Evolutionary conservation across 2,797 vertebrate species (phyloP).

Genomic region (Pempheris klunzingeri): DNA sequence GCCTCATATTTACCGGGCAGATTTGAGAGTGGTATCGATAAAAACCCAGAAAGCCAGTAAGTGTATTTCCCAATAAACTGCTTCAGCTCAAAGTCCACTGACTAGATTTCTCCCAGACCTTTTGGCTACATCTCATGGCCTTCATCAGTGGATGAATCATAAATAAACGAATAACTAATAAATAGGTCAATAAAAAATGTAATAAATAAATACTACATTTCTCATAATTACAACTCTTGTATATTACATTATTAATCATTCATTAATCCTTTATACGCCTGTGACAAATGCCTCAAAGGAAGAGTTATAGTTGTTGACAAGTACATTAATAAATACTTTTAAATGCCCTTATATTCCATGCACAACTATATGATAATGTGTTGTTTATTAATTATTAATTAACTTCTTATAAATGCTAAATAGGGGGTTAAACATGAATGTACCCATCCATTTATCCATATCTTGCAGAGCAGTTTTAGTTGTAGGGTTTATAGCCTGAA

Average conservation of each 20-base stretch:
- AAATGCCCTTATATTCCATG: not conserved
- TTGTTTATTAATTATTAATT: conserved; percentile 24
- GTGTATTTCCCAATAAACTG: not conserved
- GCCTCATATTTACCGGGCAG: not conserved
- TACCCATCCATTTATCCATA: not conserved
- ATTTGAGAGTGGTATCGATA: not conserved
- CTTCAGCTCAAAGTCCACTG: not conserved
- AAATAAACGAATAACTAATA: too few relatives aligned
- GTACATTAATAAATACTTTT: not conserved
- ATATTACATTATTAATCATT: not conserved
- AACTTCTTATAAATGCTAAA: conserved; percentile 15
- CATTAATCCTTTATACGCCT: not conserved
- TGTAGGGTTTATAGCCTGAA: not conserved
- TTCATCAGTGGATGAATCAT: not conserved
- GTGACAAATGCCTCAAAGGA: not conserved
- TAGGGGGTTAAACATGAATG: not conserved
- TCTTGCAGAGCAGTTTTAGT: not conserved
- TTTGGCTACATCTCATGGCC: not conserved
- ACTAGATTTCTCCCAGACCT: not conserved
- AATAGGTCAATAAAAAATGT: not conserved
- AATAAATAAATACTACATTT: not conserved
- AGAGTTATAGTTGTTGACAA: not conserved
- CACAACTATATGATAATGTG: not conserved
- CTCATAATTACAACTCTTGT: not conserved
- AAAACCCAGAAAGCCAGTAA: not conserved